Base-by-base conservation (phyloP, 2,888 invertebrate genomes). In the Trissoscelio sp. region DNA sequence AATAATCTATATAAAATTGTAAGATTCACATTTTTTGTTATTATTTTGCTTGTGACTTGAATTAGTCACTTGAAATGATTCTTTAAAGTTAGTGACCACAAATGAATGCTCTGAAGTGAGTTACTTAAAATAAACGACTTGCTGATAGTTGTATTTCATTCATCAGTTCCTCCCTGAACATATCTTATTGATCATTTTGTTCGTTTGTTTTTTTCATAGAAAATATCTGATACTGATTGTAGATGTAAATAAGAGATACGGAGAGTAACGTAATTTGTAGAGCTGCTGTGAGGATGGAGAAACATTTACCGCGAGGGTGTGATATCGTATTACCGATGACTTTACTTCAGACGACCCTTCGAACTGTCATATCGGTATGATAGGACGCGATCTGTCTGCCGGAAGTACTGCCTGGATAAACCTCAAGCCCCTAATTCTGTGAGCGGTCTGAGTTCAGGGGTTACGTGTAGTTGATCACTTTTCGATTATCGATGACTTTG, bases 311-410 rank as follows among this genome's bases (percentile, higher is more conserved):
- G 42, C 58, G 64, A 69, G 64, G 67, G 74, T 81, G 85, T 85
- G 88, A 89, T 75, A 80, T 89, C 86, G 85, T 83, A 88, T 90
- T 89, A 89, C 88, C 88, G 88, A 89, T 90, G 88, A 90, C 88
- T 89, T 89, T 87, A 88, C 86, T 88, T 79, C 67, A 73, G 79
- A 83, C 85, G 83, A 88, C 87, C 87, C 88, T 87, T 86, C 83
- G 85, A 83, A 82, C 84, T 83, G 87, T 88, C 89, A 88, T 88
- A 89, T 88, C 87, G 88, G 85, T 88, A 87, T 84, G 88, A 88
- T 88, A 85, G 85, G 82, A 88, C 73, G 74, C 75, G 81, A 78
- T 74, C 79, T 81, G 60, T 79, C 70, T 14, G 55, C 55, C 77
- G 81, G 77, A 81, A 79, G 81, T 77, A 12, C 58, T 44, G 84